A percentile compares a stretch with the other conserved stretches of the same genome.
Evolutionary conservation across 2,113 vertebrate species (phyloP).

Genomic region (Pterocles burchelli): DNA sequence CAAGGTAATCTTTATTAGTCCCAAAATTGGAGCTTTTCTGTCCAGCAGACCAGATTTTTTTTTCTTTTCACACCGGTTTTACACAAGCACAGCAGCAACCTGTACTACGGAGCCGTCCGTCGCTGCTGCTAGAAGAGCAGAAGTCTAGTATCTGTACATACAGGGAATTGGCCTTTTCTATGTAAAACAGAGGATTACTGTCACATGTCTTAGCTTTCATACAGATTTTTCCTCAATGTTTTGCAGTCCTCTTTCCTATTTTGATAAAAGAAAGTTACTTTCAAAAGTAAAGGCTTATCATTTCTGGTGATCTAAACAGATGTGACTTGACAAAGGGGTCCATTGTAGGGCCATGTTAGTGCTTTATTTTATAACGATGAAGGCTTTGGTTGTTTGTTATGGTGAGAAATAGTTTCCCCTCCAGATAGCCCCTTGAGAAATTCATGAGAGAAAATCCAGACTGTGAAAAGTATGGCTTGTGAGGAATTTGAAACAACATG

Average conservation of each 20-base stretch:
- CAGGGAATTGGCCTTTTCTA: neutral
- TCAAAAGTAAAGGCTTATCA: conserved; percentile 42
- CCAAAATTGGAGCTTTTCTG: neutral
- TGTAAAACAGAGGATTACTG: neutral
- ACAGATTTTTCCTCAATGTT: neutral
- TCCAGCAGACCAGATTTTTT: neutral
- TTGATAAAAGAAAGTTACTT: conserved; percentile 44
- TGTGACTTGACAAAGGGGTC: conserved; percentile 50
- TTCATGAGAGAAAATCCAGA: conserved; percentile 61
- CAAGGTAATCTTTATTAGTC: neutral
- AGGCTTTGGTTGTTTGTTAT: conserved; percentile 65
- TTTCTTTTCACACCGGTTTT: neutral
- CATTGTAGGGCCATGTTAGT: conserved; percentile 26
- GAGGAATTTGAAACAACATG: conserved; percentile 61
- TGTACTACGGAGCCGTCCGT: accelerated
- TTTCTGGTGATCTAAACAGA: conserved; percentile 64
- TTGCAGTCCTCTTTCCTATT: conserved; percentile 2
- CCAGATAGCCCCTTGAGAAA: conserved; percentile 66
- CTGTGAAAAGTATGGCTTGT: conserved; percentile 64
- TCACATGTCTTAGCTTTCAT: neutral
- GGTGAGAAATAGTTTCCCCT: conserved; percentile 66
- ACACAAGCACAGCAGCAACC: neutral
- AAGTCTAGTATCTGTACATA: neutral
- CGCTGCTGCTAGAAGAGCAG: neutral
- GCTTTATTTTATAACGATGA: conserved; percentile 56